Evolutionary conservation across 2,113 vertebrate genomes (phyloP).

Genomic region (Ptilonorhynchus violaceus): DNA sequence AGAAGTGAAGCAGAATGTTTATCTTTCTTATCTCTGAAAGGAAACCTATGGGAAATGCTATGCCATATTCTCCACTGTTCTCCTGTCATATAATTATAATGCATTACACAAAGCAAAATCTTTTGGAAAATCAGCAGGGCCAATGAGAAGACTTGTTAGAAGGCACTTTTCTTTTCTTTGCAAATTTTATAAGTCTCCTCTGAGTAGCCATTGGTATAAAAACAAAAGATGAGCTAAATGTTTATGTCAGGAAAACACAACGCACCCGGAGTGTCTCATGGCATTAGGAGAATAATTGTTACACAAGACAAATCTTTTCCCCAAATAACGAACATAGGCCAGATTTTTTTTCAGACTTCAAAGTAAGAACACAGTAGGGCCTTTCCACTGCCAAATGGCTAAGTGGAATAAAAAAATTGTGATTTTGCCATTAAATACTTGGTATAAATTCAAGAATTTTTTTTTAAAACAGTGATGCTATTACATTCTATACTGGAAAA

Average conservation of each 20-base stretch:
- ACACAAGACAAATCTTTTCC: slow-evolving; percentile 40
- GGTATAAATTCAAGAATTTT: neutral
- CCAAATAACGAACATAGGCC: slow-evolving; percentile 69
- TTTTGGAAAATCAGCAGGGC: neutral
- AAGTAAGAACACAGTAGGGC: slow-evolving; percentile 55
- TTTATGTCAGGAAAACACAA: slow-evolving; percentile 57
- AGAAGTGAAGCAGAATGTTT: slow-evolving; percentile 52
- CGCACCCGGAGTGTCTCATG: slow-evolving; percentile 21
- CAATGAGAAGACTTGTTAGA: neutral
- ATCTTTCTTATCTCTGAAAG: slow-evolving; percentile 74
- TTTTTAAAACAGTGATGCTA: neutral
- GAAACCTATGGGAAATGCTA: slow-evolving; percentile 77
- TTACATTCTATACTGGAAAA: neutral
- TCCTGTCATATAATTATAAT: slow-evolving; percentile 72
- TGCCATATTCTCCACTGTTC: slow-evolving; percentile 60
- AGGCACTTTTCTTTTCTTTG: slow-evolving; percentile 10
- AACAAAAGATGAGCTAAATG: slow-evolving; percentile 58
- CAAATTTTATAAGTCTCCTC: neutral
- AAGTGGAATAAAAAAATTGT: slow-evolving; percentile 26
- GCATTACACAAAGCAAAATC: slow-evolving; percentile 36
- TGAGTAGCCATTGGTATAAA: neutral
- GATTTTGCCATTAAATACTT: slow-evolving; percentile 56
- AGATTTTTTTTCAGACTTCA: slow-evolving; percentile 53
- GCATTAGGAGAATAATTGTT: slow-evolving; percentile 2
- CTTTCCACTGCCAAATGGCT: slow-evolving; percentile 38